Evolutionary conservation across 2,797 vertebrate species (phyloP), one percentile per base, ranked within the genome.

Genomic region (Gymnoscopelus microlampas): DNA sequence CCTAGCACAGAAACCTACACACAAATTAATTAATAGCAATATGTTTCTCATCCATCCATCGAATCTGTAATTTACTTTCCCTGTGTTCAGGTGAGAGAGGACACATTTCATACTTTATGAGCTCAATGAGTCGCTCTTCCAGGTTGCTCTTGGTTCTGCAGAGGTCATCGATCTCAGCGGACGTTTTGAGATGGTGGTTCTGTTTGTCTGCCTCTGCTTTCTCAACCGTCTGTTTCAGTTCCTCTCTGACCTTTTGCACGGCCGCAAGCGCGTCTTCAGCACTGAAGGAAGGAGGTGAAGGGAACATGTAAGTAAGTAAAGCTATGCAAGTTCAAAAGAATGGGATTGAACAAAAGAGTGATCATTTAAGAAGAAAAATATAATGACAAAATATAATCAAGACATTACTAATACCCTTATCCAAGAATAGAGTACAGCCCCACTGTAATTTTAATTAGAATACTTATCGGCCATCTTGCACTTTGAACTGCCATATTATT

Each of bases 101-200:
- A 69, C 3, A 19, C 6, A 51, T 15, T 8, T 71, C 88, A 26
- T 88, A 97, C 98, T 93, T 94, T 83, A 99, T 95, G 44, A 99
- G 95, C 87, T 99, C 96, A 15, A 99, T 97, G 75, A 99, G 94
- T 11, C 97, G 94, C 76, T 98, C 97, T 81, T 97, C 97, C 1
- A 99, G 94, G 85, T 92, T 95, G 54, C 72, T 87, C 87, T 98
- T 99, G 74, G 96, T 98, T 85, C 90, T 93, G 29, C 92, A 93
- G 66, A 99, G 94, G 85, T 99, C 97, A 23, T 98, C 96, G 5
- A 98, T 88, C 85, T 98, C 96, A 4, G 96, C 95, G 0, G 92
- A 77, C 89, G 96, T 90, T 77, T 89, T 95, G 80, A 94, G 84
- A 57, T 91, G 84, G 32, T 90, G 92, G 73, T 50, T 94, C 11